Evolutionary conservation across 2,888 invertebrate genomes (phyloP), one percentile per base, ranked within the genome.

Genomic region (Holacanthella duospinosa): DNA sequence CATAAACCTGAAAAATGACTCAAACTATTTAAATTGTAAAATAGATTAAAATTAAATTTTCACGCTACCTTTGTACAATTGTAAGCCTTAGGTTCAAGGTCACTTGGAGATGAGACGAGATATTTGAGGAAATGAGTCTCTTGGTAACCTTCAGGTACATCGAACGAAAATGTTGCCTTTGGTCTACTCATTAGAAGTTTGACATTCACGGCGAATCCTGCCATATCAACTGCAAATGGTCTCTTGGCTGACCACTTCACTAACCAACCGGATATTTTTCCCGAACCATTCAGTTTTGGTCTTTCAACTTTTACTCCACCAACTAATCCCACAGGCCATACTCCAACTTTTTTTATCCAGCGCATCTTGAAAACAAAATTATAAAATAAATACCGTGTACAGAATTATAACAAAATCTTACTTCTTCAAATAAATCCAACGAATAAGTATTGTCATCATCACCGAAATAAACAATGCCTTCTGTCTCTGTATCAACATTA

Each of bases 221-320:
- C 97, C 97, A 99, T 99, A 75, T 99, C 97, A 43, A 95, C 85
- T 0, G 97, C 94, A 80, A 96, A 99, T 0, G 89, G 87, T 66
- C 97, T 81, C 73, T 91, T 86, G 0, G 93, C 88, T 74, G 88
- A 87, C 81, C 83, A 58, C 78, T 85, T 65, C 0, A 79, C 77
- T 64, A 78, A 76, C 77, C 79, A 82, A 1, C 78, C 77, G 27
- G 66, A 67, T 3, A 79, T 74, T 67, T 75, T 76, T 21, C 75
- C 77, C 62, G 81, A 77, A 1, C 80, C 79, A 75, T 85, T 81
- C 2, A 95, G 82, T 16, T 90, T 76, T 0, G 97, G 96, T 75
- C 86, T 85, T 77, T 99, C 97, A 0, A 93, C 94, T 78, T 91
- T 84, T 75, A 96, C 81, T 1, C 94, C 93, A 12, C 97, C 99